Base-by-base conservation (phyloP, 2,113 vertebrate species). In the Madoqua kirkii region DNA sequence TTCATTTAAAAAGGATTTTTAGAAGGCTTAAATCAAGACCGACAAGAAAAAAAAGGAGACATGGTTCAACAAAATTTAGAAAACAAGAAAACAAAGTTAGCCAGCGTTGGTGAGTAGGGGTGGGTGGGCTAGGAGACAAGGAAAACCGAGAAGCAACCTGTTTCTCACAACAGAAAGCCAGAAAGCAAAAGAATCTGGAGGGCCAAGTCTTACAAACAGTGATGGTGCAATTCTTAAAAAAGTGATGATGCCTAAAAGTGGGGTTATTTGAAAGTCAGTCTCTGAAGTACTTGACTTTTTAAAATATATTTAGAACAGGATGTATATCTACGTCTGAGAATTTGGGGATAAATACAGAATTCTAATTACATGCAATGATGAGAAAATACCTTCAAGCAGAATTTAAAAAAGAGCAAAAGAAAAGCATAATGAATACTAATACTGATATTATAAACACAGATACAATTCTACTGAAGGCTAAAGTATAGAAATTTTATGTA, bases 31-130 rank as follows among this genome's bases (percentile, higher is more conserved):
- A 88, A 36, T 89, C 16, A 78, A 83, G 33, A 86, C 79, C 19
- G 23, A 7, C 11, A 81, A 55, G 9, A 23, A 25, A 23, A 90
- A 78, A 67, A 12, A 0, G 5, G 7, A 3, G 7, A 60, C 5
- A 67, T 54, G 15, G 81, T 9, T 93, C 17, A 91, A 76, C 6
- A 79, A 92, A 48, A 92, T 12, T 92, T 29, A 89, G 13, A 29
- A 89, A 82, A 23, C 52, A 87, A 62, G 54, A 90, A 91, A 91
- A 82, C 8, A 55, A 86, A 67, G 21, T 11, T 29, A 36, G 14
- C 27, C 10, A 2, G 29, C 15, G 0, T 59, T 13, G 0, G 1
- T 52, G 33, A 25, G 17, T 54, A 48, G 23, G 2, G 2, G 17
- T 71, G 64, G 1, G 3, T 8, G 0, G 1, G 33, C 3, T 6